These are phyloP conservation scores for Dasypus novemcinctus DNA, from an alignment of 2,113 vertebrate genomes.

Conservation along the genomic window DNA sequence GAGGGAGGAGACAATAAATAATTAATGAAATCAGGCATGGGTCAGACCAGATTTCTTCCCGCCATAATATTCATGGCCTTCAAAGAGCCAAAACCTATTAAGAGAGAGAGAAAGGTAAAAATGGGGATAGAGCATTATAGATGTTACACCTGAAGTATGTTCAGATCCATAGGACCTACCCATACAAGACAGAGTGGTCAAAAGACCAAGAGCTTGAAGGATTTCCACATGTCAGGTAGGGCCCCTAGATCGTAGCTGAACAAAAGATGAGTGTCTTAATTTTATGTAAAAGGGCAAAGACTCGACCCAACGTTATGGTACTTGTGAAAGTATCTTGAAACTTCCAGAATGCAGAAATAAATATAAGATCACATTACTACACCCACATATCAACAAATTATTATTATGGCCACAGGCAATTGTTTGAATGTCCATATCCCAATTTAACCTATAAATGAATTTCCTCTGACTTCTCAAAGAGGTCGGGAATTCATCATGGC, in stretches of 20 bases:
- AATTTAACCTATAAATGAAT: neutral
- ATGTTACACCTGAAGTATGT: neutral
- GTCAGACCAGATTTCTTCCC: neutral
- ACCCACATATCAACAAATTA: neutral
- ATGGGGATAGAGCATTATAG: neutral
- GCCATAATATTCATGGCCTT: neutral
- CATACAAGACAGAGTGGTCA: neutral
- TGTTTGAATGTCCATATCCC: neutral
- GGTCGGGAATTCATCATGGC: neutral
- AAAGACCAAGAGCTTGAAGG: neutral
- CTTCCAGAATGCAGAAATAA: neutral
- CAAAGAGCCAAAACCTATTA: neutral
- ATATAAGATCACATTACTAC: neutral
- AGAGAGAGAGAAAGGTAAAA: neutral
- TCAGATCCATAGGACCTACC: neutral
- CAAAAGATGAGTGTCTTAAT: neutral
- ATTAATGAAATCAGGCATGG: neutral
- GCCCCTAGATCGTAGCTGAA: neutral
- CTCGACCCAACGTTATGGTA: neutral
- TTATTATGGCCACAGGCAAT: neutral
- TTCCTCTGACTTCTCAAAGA: conserved; percentile 1
- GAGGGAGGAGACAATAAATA: neutral
- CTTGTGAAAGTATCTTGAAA: neutral
- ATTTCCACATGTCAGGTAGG: neutral
- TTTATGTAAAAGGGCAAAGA: neutral